Evolutionary conservation across 2,113 vertebrate genomes (phyloP), one percentile per base, ranked within the genome.

Genomic region (Bubalus kerabau): DNA sequence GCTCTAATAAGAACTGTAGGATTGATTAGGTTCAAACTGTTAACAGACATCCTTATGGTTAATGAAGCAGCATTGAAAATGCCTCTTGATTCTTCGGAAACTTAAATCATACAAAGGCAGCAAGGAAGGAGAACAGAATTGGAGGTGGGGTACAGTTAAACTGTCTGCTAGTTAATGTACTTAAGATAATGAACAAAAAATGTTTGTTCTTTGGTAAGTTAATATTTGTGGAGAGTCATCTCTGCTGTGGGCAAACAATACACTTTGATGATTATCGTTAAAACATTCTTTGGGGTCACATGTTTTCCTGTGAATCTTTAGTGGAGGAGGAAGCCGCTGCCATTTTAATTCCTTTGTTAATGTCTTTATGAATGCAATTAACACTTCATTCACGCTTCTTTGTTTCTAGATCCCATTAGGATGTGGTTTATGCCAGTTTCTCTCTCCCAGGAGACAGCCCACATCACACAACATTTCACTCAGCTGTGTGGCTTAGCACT

Each of bases 311-410:
- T 78, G 93, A 91, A 24, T 97, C 86, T 95, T 81, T 87, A 92
- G 95, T 90, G 48, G 62, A 94, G 97, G 92, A 97, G 36, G 97
- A 98, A 97, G 98, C 97, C 96, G 97, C 98, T 99, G 98, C 98
- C 98, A 98, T 98, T 99, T 99, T 99, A 98, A 98, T 99, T 99
- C 98, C 98, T 99, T 99, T 99, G 98, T 99, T 99, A 99, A 99
- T 98, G 97, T 99, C 98, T 99, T 99, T 98, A 99, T 99, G 98
- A 99, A 99, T 98, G 98, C 98, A 99, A 99, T 99, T 99, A 99
- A 98, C 98, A 98, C 99, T 99, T 99, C 98, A 98, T 99, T 99
- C 98, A 99, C 97, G 98, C 98, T 98, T 98, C 98, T 99, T 99
- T 99, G 98, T 99, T 98, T 98, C 99, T 98, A 98, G 98, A 98